These are phyloP conservation scores for Neoitamus cyanurus DNA, from an alignment of 2,888 invertebrate genomes.

Conservation along the genomic window DNA sequence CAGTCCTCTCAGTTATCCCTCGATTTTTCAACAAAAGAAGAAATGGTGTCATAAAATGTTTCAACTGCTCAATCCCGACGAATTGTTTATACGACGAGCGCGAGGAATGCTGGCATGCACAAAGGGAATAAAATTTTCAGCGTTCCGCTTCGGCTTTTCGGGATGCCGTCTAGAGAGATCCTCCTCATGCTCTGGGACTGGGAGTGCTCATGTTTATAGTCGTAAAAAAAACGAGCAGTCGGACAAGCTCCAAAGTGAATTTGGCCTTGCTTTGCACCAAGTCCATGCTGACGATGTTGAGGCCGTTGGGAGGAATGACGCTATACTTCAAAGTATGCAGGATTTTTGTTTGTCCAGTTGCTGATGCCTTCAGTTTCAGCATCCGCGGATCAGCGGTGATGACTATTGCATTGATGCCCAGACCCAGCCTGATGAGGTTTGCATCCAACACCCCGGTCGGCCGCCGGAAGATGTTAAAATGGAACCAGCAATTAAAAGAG, in stretches of 20 bases:
- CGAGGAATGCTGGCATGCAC: background rate
- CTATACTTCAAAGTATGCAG: background rate
- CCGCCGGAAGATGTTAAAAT: constrained; percentile 13
- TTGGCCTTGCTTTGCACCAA: background rate
- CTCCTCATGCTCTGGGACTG: background rate
- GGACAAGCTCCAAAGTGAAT: constrained; percentile 2
- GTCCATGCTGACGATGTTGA: background rate
- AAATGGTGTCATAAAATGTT: constrained; percentile 36
- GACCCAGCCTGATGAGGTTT: background rate
- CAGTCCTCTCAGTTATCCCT: constrained; percentile 3
- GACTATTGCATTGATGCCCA: background rate
- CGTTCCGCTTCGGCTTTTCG: background rate
- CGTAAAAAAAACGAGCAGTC: background rate
- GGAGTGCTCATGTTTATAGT: background rate
- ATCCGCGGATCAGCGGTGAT: background rate
- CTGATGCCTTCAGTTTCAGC: background rate
- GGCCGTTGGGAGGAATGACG: background rate
- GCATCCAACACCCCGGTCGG: background rate
- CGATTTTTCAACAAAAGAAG: constrained; percentile 37
- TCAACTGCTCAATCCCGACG: constrained; percentile 30
- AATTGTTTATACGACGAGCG: constrained; percentile 16
- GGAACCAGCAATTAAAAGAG: constrained; percentile 13
- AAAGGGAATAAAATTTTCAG: constrained; percentile 35
- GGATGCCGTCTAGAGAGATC: background rate
- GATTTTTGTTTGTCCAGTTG: background rate